Percentiles rank a stretch among this genome's conserved stretches.
These are phyloP conservation scores for Myotis lucifugus DNA, from an alignment of 2,113 vertebrate genomes.

Conservation along the genomic window DNA sequence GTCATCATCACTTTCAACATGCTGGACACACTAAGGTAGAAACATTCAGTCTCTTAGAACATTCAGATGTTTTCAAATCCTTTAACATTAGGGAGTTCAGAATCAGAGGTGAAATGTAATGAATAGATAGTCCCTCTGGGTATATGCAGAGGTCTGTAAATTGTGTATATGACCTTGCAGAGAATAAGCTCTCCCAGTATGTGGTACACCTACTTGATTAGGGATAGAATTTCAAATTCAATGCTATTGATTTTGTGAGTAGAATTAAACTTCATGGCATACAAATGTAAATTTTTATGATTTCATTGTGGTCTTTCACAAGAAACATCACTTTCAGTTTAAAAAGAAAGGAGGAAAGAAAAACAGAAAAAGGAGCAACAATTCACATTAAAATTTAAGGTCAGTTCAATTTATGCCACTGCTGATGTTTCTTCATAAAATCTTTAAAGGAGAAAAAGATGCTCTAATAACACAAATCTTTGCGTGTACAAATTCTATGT, in stretches of 20 bases:
- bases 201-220: conserved; percentile 52
- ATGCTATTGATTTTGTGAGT: conserved; percentile 67
- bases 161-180: conserved; percentile 34
- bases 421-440: conserved; percentile 24
- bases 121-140: neutral
- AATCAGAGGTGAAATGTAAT: conserved; percentile 38
- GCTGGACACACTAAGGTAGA: neutral
- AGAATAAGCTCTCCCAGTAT: conserved; percentile 8
- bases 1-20: conserved; percentile 41
- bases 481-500: neutral
- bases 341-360: conserved; percentile 29
- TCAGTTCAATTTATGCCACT: conserved; percentile 25
- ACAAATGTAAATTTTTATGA: conserved; percentile 73
- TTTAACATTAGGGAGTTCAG: conserved; percentile 47
- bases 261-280: conserved; percentile 71
- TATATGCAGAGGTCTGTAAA: neutral
- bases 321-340: conserved; percentile 45
- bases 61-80: conserved; percentile 42
- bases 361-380: conserved; percentile 50
- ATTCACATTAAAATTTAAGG: conserved; percentile 46
- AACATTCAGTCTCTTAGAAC: conserved; percentile 52
- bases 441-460: neutral
- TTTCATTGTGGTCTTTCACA: conserved; percentile 78
- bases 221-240: conserved; percentile 79
- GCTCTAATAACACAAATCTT: neutral